Percentiles rank a stretch among this genome's conserved stretches.
Conservation (phyloP, 2,888 invertebrate genomes). For the Tipula unca region DNA sequence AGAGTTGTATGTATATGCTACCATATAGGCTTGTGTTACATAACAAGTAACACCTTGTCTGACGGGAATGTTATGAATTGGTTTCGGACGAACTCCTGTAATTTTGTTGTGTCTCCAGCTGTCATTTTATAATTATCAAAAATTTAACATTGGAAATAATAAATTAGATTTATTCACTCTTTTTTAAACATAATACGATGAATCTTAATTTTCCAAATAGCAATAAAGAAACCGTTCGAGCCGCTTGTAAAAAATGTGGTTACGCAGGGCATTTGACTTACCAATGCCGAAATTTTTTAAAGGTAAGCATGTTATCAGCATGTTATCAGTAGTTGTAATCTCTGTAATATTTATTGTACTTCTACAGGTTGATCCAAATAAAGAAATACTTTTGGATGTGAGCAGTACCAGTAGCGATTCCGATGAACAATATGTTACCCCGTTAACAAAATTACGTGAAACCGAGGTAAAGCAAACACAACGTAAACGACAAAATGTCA, state of each 20-base stretch:
- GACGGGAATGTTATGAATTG: no score
- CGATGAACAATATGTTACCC: constrained; percentile 70
- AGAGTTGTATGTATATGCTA: no score
- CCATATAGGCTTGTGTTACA: no score
- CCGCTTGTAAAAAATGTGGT: constrained; percentile 91
- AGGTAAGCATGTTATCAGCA: constrained; percentile 47
- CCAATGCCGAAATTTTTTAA: constrained; percentile 91
- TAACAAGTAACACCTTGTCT: no score
- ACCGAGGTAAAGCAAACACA: constrained; percentile 66
- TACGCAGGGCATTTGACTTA: constrained; percentile 94
- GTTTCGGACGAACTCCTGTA: no score
- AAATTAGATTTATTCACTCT: no score
- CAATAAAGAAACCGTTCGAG: constrained; percentile 67
- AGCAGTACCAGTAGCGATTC: constrained; percentile 91
- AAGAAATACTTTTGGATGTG: constrained; percentile 86
- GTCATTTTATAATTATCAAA: no score
- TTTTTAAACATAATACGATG: background rate
- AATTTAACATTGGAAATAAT: no score
- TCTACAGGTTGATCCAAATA: constrained; percentile 74
- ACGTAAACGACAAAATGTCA: constrained; percentile 25
- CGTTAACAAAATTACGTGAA: constrained; percentile 69
- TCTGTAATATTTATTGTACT: background rate
- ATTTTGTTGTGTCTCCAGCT: no score
- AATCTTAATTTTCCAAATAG: constrained; percentile 28
- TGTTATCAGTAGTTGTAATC: background rate